phyloP scores from a whole-genome alignment of 2,888 invertebrate species.

The Temnothorax ravouxi region DNA sequence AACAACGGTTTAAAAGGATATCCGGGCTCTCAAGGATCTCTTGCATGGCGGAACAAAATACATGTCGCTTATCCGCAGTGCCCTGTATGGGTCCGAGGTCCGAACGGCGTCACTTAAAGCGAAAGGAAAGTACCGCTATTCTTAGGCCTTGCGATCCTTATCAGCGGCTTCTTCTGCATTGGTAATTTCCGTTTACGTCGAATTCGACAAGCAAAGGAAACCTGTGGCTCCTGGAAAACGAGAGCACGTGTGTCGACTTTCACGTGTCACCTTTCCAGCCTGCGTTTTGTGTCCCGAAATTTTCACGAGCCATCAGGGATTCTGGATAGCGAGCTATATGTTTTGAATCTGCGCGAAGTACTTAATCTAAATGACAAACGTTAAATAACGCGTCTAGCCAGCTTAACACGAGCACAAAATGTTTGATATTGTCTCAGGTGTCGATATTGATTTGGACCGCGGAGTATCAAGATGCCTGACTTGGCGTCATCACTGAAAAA shows the following conservation, averaged over 20 bases:
- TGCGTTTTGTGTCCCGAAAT: constrained; percentile 9
- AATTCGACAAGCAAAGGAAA: constrained; percentile 62
- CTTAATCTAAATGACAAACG: neutral
- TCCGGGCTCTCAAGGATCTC: neutral
- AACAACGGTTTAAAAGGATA: neutral
- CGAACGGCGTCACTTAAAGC: constrained; percentile 65
- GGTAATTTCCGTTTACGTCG: constrained; percentile 76
- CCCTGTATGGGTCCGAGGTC: constrained; percentile 30
- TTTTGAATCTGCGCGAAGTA: neutral
- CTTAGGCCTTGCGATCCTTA: constrained; percentile 74
- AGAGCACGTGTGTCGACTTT: constrained; percentile 50
- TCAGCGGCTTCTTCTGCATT: constrained; percentile 76
- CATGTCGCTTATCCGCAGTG: constrained; percentile 41
- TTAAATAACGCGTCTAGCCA: neutral
- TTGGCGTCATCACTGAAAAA: neutral
- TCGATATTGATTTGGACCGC: neutral
- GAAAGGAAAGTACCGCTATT: constrained; percentile 83
- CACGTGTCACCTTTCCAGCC: neutral
- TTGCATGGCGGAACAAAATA: constrained; percentile 53
- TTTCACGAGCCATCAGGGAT: neutral
- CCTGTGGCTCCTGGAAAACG: constrained; percentile 61
- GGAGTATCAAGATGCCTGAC: neutral
- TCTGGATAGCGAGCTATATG: neutral
- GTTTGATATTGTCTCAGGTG: neutral
- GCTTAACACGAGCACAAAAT: neutral